Percentiles rank a stretch among this genome's conserved stretches.
phyloP scores from a whole-genome alignment of 1,140 invertebrate genomes.

The Eumaeus atala region DNA sequence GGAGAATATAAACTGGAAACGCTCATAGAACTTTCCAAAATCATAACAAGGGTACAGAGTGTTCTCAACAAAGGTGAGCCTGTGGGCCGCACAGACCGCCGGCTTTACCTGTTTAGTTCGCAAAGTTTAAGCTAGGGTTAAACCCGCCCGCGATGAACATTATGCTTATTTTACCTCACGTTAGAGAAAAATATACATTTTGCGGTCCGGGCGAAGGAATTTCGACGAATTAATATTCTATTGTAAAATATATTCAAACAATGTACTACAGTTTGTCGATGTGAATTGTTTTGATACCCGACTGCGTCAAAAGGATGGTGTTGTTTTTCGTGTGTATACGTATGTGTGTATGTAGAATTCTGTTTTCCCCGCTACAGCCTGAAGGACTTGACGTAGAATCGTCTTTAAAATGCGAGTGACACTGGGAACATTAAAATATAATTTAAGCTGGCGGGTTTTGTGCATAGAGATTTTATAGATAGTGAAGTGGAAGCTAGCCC shows the following conservation, averaged over 20 bases:
- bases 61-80: constrained; percentile 42
- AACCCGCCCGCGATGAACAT: constrained; percentile 41
- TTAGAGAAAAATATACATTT: constrained; percentile 38
- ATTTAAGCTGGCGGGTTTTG: too few relatives aligned
- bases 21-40: constrained; percentile 27
- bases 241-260: constrained; percentile 9
- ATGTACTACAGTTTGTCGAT: background rate
- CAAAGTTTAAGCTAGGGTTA: constrained; percentile 53
- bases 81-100: constrained; percentile 38
- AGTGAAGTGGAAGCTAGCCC: too few relatives aligned
- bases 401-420: too few relatives aligned
- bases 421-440: too few relatives aligned
- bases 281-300: background rate
- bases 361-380: too few relatives aligned
- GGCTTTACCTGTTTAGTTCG: constrained; percentile 45
- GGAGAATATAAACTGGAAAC: background rate
- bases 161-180: constrained; percentile 37
- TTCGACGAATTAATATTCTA: background rate
- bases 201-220: constrained; percentile 20
- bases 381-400: too few relatives aligned
- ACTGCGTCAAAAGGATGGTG: too few relatives aligned
- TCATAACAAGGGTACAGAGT: constrained; percentile 46
- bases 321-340: too few relatives aligned
- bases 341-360: too few relatives aligned
- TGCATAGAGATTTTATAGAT: too few relatives aligned